Percentiles rank a stretch among this genome's conserved stretches.
These are phyloP conservation scores for Tenebrio molitor DNA, from an alignment of 1,140 invertebrate species.

Conservation along the genomic window DNA sequence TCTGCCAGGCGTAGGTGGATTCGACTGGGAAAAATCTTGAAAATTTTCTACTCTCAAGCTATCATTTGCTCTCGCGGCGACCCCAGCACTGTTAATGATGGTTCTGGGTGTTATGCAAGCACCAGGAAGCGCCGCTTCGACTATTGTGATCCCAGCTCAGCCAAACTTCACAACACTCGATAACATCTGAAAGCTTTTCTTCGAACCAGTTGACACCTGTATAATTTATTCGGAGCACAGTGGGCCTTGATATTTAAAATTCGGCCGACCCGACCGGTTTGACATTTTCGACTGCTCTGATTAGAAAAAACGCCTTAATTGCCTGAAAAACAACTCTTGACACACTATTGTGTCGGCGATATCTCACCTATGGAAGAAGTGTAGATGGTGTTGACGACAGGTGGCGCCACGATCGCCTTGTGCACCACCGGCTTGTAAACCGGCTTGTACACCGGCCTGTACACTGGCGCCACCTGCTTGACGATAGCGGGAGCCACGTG, in stretches of 20 bases:
- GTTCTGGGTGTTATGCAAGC: too few species aligned
- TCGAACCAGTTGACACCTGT: not conserved
- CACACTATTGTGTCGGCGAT: not conserved
- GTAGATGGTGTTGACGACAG: slow-evolving; percentile 45
- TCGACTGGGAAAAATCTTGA: too few species aligned
- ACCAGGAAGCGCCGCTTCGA: too few species aligned
- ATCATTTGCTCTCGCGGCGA: too few species aligned
- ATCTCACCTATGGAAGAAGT: slow-evolving; percentile 44
- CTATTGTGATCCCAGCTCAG: too few species aligned
- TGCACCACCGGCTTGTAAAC: slow-evolving; percentile 44
- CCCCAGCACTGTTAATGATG: too few species aligned
- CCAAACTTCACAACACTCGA: too few species aligned
- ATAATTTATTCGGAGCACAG: not conserved
- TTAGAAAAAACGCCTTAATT: not conserved
- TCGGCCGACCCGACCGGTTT: not conserved
- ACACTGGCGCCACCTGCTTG: slow-evolving; percentile 42
- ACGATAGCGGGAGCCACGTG: slow-evolving; percentile 24
- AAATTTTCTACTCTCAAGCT: too few species aligned
- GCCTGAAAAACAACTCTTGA: not conserved
- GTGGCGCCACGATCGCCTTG: slow-evolving; percentile 32
- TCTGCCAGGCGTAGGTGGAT: too few species aligned
- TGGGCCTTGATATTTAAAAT: slow-evolving; percentile 4
- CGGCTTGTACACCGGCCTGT: not conserved
- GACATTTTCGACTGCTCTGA: slow-evolving; percentile 4
- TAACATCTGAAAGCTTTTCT: not conserved